Conservation (phyloP, 2,888 invertebrate species). For the Dolichopus griseipennis region DNA sequence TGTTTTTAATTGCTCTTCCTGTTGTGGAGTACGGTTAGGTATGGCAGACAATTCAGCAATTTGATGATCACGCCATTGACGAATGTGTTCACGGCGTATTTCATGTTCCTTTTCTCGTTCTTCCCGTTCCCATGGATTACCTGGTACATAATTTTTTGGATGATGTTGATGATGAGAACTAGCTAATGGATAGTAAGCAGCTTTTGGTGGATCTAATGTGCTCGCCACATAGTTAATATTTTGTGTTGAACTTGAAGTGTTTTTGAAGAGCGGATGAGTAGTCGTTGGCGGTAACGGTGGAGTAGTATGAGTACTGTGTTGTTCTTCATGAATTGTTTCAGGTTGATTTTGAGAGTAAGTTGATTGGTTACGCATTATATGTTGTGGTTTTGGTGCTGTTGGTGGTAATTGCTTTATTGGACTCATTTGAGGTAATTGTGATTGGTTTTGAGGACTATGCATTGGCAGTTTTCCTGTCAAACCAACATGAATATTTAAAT, state of each 20-base stretch:
- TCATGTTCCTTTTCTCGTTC: constrained; percentile 77
- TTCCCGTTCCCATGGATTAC: constrained; percentile 89
- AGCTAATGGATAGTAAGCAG: constrained; percentile 56
- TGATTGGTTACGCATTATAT: constrained; percentile 32
- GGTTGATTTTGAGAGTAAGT: constrained; percentile 22
- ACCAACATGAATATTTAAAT: constrained; percentile 33
- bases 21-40: constrained; percentile 62
- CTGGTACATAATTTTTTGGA: constrained; percentile 36
- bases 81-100: constrained; percentile 62
- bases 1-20: constrained; percentile 81
- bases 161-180: constrained; percentile 21
- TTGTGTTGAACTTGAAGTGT: constrained; percentile 30
- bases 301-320: constrained; percentile 36
- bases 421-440: constrained; percentile 27
- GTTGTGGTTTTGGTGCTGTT: constrained; percentile 50
- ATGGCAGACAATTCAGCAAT: constrained; percentile 68
- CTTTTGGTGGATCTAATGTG: constrained; percentile 63
- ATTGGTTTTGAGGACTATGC: constrained; percentile 17
- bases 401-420: constrained; percentile 50
- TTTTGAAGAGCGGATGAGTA: constrained; percentile 59
- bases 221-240: constrained; percentile 56
- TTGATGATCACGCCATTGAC: constrained; percentile 76
- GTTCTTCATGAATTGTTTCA: constrained; percentile 22
- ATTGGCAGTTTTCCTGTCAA: constrained; percentile 25
- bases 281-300: constrained; percentile 63